Conservation (phyloP, 2,113 vertebrate genomes). For the Tragelaphus buxtoni region DNA sequence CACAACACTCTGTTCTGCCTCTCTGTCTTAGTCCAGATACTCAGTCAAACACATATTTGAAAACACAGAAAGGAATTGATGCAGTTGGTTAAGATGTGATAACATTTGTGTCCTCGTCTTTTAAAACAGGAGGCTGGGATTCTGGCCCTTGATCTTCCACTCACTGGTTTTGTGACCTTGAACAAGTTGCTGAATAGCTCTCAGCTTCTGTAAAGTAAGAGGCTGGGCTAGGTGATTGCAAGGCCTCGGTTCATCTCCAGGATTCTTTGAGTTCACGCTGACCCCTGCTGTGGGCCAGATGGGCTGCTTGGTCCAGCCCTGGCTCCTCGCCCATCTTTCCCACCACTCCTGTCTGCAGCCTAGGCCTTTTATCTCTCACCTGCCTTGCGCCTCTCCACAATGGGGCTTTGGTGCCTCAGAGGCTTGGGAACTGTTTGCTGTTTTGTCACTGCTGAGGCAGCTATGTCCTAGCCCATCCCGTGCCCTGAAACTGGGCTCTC, state of each 20-base stretch:
- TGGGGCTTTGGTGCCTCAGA: not conserved
- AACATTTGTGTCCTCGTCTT: not conserved
- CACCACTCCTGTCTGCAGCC: not conserved
- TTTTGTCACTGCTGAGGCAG: not conserved
- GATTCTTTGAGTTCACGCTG: not conserved
- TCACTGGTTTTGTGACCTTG: constrained; percentile 13
- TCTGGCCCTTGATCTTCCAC: not conserved
- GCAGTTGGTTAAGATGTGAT: not conserved
- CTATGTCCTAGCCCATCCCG: not conserved
- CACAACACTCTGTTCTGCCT: not conserved
- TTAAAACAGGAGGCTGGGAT: not conserved
- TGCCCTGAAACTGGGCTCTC: not conserved
- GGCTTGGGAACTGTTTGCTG: not conserved
- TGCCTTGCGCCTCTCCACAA: not conserved
- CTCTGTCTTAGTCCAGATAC: not conserved
- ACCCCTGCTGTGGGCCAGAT: constrained; percentile 42
- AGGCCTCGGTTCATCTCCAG: not conserved
- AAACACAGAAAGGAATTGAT: not conserved
- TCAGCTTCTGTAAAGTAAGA: not conserved
- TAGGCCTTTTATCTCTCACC: not conserved
- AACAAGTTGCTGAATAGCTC: not conserved
- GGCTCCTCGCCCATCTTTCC: not conserved
- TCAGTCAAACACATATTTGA: not conserved
- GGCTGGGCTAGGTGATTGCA: not conserved
- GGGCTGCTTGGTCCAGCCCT: not conserved